phyloP scores from a whole-genome alignment of 2,113 vertebrate genomes.

The Rhinopithecus roxellana region DNA sequence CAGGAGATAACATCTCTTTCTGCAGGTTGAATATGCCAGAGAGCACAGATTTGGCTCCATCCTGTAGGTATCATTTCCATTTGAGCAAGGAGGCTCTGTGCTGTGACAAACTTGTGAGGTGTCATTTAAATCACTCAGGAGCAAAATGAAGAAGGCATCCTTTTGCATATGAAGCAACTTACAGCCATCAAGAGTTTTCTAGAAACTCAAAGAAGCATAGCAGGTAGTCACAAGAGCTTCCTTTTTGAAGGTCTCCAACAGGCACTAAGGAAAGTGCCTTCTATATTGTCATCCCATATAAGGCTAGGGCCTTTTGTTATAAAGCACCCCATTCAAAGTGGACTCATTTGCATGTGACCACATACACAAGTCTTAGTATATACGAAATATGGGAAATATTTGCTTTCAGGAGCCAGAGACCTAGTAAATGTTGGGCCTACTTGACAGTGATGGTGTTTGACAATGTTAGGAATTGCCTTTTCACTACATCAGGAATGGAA shows the following conservation, averaged over 20 bases:
- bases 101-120: neutral
- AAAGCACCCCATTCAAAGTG: neutral
- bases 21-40: neutral
- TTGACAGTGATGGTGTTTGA: no score
- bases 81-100: neutral
- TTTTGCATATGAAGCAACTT: neutral
- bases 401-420: no score
- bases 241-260: neutral
- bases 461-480: no score
- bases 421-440: no score
- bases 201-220: neutral
- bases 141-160: neutral
- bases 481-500: no score
- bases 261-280: neutral
- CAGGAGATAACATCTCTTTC: neutral
- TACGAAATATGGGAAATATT: no score
- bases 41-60: neutral
- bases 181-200: neutral
- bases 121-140: neutral
- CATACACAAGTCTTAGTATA: neutral
- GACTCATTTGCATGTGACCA: neutral
- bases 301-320: neutral
- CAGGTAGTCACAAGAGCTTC: neutral
- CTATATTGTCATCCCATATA: neutral
- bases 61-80: neutral